Percentiles rank a stretch among this genome's conserved stretches.
Evolutionary conservation across 1,140 invertebrate genomes (phyloP).

Genomic region (Aphaenogaster ashmeadi): DNA sequence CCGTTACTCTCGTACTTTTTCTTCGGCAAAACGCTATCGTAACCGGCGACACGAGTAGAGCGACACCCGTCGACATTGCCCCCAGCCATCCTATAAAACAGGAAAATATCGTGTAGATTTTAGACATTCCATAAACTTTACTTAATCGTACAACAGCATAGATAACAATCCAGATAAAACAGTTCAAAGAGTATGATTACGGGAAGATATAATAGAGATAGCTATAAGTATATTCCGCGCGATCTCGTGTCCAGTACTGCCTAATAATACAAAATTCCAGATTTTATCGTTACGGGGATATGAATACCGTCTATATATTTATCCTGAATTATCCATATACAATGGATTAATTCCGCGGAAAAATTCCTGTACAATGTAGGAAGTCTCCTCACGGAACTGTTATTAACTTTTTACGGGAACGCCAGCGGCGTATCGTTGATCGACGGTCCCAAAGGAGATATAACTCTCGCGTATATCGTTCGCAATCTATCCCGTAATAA

Average conservation of each 20-base stretch:
- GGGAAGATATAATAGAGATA: neutral
- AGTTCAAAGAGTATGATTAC: neutral
- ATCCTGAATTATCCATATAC: neutral
- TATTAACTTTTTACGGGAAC: slow-evolving; percentile 54
- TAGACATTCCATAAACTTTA: slow-evolving; percentile 10
- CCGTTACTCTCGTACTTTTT: slow-evolving; percentile 95
- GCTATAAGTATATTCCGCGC: slow-evolving; percentile 3
- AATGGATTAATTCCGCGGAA: slow-evolving; percentile 17
- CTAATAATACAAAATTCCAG: slow-evolving; percentile 11
- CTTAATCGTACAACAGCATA: neutral
- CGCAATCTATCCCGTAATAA: slow-evolving; percentile 28
- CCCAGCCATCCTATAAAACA: slow-evolving; percentile 93
- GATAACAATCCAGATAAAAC: slow-evolving; percentile 37
- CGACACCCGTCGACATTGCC: slow-evolving; percentile 93
- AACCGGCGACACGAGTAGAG: slow-evolving; percentile 93
- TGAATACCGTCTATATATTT: neutral
- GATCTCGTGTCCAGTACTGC: neutral
- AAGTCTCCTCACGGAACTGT: slow-evolving; percentile 26
- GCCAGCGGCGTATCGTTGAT: slow-evolving; percentile 20
- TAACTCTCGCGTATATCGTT: slow-evolving; percentile 5
- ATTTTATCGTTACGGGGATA: slow-evolving; percentile 18
- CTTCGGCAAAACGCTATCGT: slow-evolving; percentile 94
- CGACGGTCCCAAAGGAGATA: neutral
- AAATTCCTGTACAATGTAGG: neutral
- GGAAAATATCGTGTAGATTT: slow-evolving; percentile 29